A percentile compares a stretch with the other conserved stretches of the same genome.
These are phyloP conservation scores for Danio aesculapii DNA, from an alignment of 2,797 vertebrate species.

Conservation along the genomic window DNA sequence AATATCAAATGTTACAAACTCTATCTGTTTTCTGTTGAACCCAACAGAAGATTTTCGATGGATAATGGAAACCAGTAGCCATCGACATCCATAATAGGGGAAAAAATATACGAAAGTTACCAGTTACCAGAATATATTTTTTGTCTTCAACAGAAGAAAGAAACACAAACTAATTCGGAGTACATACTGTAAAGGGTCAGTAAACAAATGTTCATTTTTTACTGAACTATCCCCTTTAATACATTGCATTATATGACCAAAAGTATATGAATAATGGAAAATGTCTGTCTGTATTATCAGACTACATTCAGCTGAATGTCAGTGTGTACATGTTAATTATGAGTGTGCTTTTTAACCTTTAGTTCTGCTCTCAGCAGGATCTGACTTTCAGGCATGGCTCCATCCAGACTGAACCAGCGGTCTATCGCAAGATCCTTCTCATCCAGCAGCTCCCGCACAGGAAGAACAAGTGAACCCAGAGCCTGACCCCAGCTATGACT, in stretches of 20 bases:
- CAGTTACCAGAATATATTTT: no score
- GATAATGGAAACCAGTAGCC: no score
- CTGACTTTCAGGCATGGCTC: slow-evolving; percentile 82
- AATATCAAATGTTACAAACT: no score
- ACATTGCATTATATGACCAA: not conserved
- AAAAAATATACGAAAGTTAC: no score
- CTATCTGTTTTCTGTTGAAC: no score
- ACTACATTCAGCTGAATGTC: not conserved
- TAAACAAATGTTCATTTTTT: no score
- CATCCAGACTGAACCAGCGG: slow-evolving; percentile 83
- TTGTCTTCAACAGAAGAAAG: no score
- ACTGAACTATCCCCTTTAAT: no score
- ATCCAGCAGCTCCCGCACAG: slow-evolving; percentile 81
- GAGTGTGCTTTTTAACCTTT: slow-evolving; percentile 77
- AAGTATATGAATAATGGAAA: not conserved
- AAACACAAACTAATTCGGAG: no score
- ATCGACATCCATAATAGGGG: no score
- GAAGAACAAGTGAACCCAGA: slow-evolving; percentile 82
- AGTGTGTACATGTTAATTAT: not conserved
- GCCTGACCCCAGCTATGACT: slow-evolving; percentile 81
- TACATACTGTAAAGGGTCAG: no score
- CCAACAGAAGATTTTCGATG: no score
- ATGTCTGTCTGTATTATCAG: not conserved
- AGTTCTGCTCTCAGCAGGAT: slow-evolving; percentile 85
- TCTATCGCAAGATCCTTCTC: slow-evolving; percentile 84